A percentile compares a stretch with the other conserved stretches of the same genome.
phyloP scores from a whole-genome alignment of 2,888 invertebrate species.

The Eustalomyia histrio region DNA sequence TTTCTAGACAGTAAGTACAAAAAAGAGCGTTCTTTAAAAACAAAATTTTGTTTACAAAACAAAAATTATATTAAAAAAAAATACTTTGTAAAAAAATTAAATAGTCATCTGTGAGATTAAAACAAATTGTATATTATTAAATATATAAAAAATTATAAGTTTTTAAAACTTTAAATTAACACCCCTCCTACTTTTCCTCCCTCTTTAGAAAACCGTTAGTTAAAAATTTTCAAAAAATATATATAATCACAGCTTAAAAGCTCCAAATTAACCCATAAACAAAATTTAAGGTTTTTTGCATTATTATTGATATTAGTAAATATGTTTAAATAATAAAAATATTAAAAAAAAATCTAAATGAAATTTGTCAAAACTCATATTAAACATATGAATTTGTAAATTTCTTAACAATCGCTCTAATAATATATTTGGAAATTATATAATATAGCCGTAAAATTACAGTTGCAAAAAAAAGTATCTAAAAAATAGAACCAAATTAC shows the following conservation, averaged over 20 bases:
- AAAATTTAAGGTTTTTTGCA: slow-evolving; percentile 52
- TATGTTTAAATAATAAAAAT: slow-evolving; percentile 14
- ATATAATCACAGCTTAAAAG: slow-evolving; percentile 43
- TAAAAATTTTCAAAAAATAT: neutral
- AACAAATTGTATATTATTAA: slow-evolving; percentile 32
- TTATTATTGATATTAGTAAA: slow-evolving; percentile 50
- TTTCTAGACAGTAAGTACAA: slow-evolving; percentile 54
- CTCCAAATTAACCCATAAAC: slow-evolving; percentile 7
- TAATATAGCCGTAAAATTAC: slow-evolving; percentile 25
- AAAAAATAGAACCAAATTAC: neutral
- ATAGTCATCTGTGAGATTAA: slow-evolving; percentile 72
- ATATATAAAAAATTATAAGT: slow-evolving; percentile 50
- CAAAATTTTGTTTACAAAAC: slow-evolving; percentile 62
- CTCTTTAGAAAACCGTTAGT: slow-evolving; percentile 37
- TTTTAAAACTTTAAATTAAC: slow-evolving; percentile 57
- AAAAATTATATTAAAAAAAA: slow-evolving; percentile 40
- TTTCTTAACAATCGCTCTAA: slow-evolving; percentile 24
- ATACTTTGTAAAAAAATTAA: slow-evolving; percentile 37
- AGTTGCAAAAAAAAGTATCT: slow-evolving; percentile 6
- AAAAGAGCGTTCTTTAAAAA: slow-evolving; percentile 42
- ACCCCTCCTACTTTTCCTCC: slow-evolving; percentile 5
- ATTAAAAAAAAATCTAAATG: neutral
- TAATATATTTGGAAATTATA: slow-evolving; percentile 44
- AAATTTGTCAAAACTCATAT: slow-evolving; percentile 41
- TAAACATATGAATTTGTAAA: slow-evolving; percentile 39